Evolutionary conservation across 2,113 vertebrate genomes (phyloP).

Genomic region (Chloropsis cyanopogon): DNA sequence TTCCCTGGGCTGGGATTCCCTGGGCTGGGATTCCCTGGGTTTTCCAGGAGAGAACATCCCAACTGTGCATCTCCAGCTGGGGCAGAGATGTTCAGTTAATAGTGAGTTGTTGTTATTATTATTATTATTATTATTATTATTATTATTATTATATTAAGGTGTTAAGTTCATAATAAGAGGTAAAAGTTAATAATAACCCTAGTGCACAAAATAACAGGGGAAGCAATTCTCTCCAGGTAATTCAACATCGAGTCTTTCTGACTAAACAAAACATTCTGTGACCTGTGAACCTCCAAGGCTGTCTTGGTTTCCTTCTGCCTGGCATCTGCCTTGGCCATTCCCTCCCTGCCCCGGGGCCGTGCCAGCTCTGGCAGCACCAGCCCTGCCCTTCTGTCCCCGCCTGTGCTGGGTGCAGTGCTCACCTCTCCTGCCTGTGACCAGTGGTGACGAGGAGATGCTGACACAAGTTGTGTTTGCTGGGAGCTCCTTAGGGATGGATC

Average conservation of each 20-base stretch:
- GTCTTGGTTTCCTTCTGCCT: too few relatives aligned
- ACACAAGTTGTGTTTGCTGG: neutral
- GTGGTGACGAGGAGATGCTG: too few relatives aligned
- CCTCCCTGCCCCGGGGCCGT: accelerated
- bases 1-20: neutral
- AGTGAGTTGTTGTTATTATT: too few relatives aligned
- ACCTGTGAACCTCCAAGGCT: too few relatives aligned
- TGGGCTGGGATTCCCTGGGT: neutral
- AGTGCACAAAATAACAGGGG: too few relatives aligned
- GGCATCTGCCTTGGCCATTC: neutral
- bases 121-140: too few relatives aligned
- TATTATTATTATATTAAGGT: too few relatives aligned
- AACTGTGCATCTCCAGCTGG: accelerated
- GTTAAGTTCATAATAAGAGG: neutral
- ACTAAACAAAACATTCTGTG: too few relatives aligned
- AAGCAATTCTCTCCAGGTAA: too few relatives aligned
- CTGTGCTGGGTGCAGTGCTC: too few relatives aligned
- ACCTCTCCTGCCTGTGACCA: neutral
- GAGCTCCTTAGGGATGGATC: neutral
- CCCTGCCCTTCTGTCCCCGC: neutral
- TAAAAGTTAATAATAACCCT: too few relatives aligned
- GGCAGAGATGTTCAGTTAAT: neutral
- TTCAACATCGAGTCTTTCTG: too few relatives aligned
- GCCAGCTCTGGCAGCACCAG: neutral
- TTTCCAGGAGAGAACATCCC: neutral